Percentiles rank a stretch among this genome's conserved stretches.
Conservation (phyloP, 2,113 vertebrate genomes). For the rabbit (Oryctolagus cuniculus) region mOryCun1.1 NC_091445.1:83989501-83990000, state of each 20-base stretch:
- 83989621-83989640: not conserved
- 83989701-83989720: not conserved
- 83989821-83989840: not conserved
- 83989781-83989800: not conserved
- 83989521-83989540: not conserved
- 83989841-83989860: constrained; percentile 10
- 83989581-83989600: not conserved
- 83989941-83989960: not conserved
- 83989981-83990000: too few relatives aligned
- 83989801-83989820: not conserved
- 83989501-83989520: not conserved
- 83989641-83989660: not conserved
- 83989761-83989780: not conserved
- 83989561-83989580: not conserved
- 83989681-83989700: not conserved
- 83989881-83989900: not conserved
- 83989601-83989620: not conserved
- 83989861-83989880: not conserved
- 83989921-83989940: not conserved
- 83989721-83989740: not conserved
- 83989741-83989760: not conserved
- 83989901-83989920: constrained; percentile 37
- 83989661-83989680: not conserved
- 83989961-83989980: too few relatives aligned
- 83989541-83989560: not conserved